Conservation (phyloP, 2,797 vertebrate genomes). For the Yasuhikotakia modesta region DNA sequence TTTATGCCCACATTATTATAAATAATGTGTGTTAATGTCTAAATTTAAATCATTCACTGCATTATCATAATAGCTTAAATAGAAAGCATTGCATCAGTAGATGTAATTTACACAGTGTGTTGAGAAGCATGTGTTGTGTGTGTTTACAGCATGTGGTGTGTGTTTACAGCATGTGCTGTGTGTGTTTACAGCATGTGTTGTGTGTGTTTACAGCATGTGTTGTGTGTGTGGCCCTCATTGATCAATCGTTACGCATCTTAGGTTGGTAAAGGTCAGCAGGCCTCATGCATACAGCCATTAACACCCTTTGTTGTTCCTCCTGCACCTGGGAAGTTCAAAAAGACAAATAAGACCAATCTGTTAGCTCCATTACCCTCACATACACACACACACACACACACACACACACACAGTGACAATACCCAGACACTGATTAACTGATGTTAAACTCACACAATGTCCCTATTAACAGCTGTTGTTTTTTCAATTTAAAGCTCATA, state of each 20-base stretch:
- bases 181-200: constrained; percentile 54
- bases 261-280: constrained; percentile 93
- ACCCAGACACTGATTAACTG: constrained; percentile 33
- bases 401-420: constrained; percentile 28
- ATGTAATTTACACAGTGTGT: constrained; percentile 42
- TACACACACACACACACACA: too few relatives aligned
- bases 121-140: too few relatives aligned
- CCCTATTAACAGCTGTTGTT: constrained; percentile 51
- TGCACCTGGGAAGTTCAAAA: constrained; percentile 84
- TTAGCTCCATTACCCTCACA: constrained; percentile 68
- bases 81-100: too few relatives aligned
- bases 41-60: background rate
- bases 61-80: background rate
- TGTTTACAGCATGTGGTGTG: too few relatives aligned
- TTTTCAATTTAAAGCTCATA: constrained; percentile 77
- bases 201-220: constrained; percentile 54
- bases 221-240: constrained; percentile 73
- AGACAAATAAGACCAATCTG: constrained; percentile 85
- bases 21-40: background rate
- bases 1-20: too few relatives aligned
- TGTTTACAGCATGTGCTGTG: too few relatives aligned
- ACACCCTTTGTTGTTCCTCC: constrained; percentile 92
- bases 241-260: constrained; percentile 91
- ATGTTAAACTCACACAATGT: constrained; percentile 39
- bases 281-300: constrained; percentile 93